Evolutionary conservation across 1,140 invertebrate genomes (phyloP), one percentile per base, ranked within the genome.

Genomic region (Ericerus pela): DNA sequence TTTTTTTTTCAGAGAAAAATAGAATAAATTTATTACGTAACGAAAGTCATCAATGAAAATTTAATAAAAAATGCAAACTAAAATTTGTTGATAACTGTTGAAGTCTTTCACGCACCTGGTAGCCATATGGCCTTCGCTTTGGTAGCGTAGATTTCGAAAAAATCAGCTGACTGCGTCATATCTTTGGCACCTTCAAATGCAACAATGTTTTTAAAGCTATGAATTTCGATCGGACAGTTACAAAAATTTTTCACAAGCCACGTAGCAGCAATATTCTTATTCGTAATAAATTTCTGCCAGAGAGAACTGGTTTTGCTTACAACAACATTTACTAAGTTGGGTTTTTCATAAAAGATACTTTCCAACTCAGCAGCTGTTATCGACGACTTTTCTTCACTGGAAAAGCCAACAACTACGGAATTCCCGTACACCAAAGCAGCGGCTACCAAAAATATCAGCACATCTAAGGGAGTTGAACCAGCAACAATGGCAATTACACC

Each of bases 401-500:
- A 22, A 5, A 47, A 24, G 2, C 41, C 41, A 8, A 47, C 20
- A 10, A 47, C 14, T 10, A 47, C 20, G 16, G 41, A 8, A 24
- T 47, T 47, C 2, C 41, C 41, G 20, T 22, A 47, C 11, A 47
- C 14, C 4, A 47, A 16, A 2, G 3, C 41, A 14, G 41, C 41
- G 16, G 41, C 4, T 20, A 47, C 26, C 4, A 47, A 10, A 14
- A 47, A 47, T 20, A 47, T 10, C 18, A 47, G 20, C 20, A 24
- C 20, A 24, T 22, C 41, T 47, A 47, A 3, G 4, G 10, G 10
- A 22, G 10, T 47, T 2, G 20, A 10, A 22, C 18, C 10, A 14
- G 41, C 41, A 14, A 47, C 10, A 47, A 47, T 47, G 4, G 41
- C 41, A 22, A 47, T 47, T 47, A 47, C 41, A 22, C 41, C 41